Percentiles rank a stretch among this genome's conserved stretches.
phyloP scores from a whole-genome alignment of 2,888 invertebrate genomes.

The Macrosiphum euphorbiae region DNA sequence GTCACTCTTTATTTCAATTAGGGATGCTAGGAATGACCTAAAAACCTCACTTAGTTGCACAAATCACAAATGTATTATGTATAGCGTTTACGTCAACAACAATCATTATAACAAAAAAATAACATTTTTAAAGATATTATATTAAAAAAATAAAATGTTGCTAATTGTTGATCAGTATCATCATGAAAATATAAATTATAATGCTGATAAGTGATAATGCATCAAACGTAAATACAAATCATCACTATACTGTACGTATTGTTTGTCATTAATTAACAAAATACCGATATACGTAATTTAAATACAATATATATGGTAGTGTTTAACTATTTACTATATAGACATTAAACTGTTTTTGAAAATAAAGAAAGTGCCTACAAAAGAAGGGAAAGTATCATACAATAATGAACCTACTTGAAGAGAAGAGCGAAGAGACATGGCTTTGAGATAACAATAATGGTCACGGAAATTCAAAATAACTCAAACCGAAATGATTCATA shows the following conservation, averaged over 20 bases:
- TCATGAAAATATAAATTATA: neutral
- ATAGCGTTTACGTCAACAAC: neutral
- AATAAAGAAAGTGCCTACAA: constrained; percentile 4
- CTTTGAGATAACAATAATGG: neutral
- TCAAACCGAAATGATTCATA: neutral
- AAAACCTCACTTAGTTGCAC: neutral
- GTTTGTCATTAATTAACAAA: neutral
- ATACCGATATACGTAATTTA: neutral
- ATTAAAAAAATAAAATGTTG: neutral
- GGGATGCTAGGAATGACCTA: neutral
- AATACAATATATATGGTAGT: neutral
- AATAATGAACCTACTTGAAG: neutral
- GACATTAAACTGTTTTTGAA: neutral
- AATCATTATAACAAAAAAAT: neutral
- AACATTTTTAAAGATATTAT: neutral
- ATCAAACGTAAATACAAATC: neutral
- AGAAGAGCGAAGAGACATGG: neutral
- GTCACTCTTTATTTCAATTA: neutral
- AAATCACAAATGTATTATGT: neutral
- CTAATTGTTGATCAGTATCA: neutral
- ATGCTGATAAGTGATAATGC: neutral
- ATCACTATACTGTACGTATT: neutral
- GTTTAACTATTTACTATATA: neutral
- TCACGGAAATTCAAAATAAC: neutral
- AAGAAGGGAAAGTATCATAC: constrained; percentile 24